These are phyloP conservation scores for Invenusta paracnida DNA, from an alignment of 2,888 invertebrate species.

Conservation along the genomic window DNA sequence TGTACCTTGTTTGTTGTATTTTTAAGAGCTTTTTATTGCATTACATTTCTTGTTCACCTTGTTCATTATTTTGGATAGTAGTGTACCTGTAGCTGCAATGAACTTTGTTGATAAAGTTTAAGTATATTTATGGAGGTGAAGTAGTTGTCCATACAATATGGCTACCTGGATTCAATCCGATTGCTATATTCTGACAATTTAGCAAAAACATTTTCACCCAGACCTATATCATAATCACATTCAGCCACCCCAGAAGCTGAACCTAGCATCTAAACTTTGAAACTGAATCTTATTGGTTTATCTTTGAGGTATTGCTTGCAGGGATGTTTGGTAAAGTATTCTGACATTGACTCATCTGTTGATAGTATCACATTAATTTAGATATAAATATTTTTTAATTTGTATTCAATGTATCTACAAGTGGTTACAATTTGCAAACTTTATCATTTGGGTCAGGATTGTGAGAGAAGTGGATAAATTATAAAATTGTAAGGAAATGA, in stretches of 20 bases:
- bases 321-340: neutral
- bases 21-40: neutral
- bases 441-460: neutral
- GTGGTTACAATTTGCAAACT: neutral
- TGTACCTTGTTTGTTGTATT: neutral
- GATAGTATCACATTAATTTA: neutral
- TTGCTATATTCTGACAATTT: neutral
- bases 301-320: neutral
- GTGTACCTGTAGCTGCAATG: neutral
- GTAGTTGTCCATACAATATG: slow-evolving; percentile 14
- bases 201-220: neutral
- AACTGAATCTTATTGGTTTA: slow-evolving; percentile 17
- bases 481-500: no score
- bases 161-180: neutral
- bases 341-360: slow-evolving; percentile 30
- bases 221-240: neutral
- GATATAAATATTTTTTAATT: neutral
- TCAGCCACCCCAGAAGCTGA: neutral
- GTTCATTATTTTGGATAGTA: neutral
- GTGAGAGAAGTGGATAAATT: neutral
- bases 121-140: neutral
- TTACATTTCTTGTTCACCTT: neutral
- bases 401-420: neutral
- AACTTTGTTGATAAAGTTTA: neutral
- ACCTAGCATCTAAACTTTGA: slow-evolving; percentile 14